Conservation (phyloP, 2,888 invertebrate genomes). For the Phlogophora meticulosa region DNA sequence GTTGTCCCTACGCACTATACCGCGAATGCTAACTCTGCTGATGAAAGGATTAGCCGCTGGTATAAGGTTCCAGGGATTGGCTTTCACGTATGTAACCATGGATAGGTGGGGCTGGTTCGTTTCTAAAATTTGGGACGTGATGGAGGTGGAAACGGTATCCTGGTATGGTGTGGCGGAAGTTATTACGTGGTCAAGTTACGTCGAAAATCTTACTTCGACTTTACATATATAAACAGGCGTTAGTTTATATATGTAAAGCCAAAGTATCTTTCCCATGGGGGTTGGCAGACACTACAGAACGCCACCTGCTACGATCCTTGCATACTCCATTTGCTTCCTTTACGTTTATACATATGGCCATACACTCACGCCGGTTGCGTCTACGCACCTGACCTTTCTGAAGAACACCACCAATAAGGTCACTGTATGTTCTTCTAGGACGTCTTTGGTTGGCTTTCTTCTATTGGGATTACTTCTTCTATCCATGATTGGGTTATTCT, state of each 20-base stretch:
- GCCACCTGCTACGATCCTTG: too few relatives aligned
- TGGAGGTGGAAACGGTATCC: not conserved
- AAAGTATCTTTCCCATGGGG: too few relatives aligned
- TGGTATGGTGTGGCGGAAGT: not conserved
- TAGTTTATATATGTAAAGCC: too few relatives aligned
- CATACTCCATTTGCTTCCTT: too few relatives aligned
- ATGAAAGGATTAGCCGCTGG: slow-evolving; percentile 84
- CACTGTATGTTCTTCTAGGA: too few relatives aligned
- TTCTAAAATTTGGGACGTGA: slow-evolving; percentile 12
- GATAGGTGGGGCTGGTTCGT: not conserved
- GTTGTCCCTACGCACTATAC: slow-evolving; percentile 76
- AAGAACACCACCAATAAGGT: too few relatives aligned
- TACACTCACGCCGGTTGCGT: too few relatives aligned
- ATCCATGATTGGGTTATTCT: not conserved
- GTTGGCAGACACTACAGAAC: too few relatives aligned
- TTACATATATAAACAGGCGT: too few relatives aligned
- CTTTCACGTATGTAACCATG: slow-evolving; percentile 11
- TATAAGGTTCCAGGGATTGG: slow-evolving; percentile 20
- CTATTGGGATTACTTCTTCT: not conserved
- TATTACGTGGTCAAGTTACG: not conserved
- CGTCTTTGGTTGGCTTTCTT: not conserved
- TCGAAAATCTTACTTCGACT: not conserved
- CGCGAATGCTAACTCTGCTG: slow-evolving; percentile 81
- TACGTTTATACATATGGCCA: too few relatives aligned
- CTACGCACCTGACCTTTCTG: too few relatives aligned